Evolutionary conservation across 2,113 vertebrate species (phyloP).

Genomic region (Stegostoma tigrinum): DNA sequence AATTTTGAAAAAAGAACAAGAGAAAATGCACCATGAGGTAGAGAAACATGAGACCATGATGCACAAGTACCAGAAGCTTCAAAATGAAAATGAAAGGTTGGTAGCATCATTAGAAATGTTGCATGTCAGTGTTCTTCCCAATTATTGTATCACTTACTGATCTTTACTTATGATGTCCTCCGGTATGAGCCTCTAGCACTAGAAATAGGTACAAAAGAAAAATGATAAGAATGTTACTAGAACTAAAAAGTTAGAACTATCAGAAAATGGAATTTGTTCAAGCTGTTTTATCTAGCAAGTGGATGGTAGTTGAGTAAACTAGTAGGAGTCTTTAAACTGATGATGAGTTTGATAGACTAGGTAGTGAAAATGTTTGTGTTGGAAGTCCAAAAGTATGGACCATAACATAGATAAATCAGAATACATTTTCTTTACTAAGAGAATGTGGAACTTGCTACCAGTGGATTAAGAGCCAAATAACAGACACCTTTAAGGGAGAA

Average conservation of each 20-base stretch:
- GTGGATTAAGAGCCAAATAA: background rate
- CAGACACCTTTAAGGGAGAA: background rate
- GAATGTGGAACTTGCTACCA: background rate
- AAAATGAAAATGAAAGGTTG: conserved; percentile 85
- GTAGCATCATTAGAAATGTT: conserved; percentile 27
- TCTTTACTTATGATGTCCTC: background rate
- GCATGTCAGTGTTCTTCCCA: background rate
- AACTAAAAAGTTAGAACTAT: background rate
- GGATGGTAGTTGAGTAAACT: background rate
- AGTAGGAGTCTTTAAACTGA: background rate
- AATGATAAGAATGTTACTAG: background rate
- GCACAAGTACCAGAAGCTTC: conserved; percentile 73
- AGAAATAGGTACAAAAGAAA: background rate
- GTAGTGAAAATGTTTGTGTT: background rate
- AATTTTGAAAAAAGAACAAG: conserved; percentile 76
- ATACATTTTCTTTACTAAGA: background rate
- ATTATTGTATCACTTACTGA: too few relatives aligned
- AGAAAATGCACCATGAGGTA: conserved; percentile 81
- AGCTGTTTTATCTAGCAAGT: background rate
- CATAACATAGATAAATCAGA: background rate
- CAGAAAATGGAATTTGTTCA: background rate
- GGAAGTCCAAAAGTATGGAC: background rate
- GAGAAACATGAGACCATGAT: conserved; percentile 73
- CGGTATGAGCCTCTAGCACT: background rate
- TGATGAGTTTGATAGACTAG: background rate